A percentile compares a stretch with the other conserved stretches of the same genome.
Evolutionary conservation across 2,797 vertebrate species (phyloP).

Genomic region (Lophura swinhoii): DNA sequence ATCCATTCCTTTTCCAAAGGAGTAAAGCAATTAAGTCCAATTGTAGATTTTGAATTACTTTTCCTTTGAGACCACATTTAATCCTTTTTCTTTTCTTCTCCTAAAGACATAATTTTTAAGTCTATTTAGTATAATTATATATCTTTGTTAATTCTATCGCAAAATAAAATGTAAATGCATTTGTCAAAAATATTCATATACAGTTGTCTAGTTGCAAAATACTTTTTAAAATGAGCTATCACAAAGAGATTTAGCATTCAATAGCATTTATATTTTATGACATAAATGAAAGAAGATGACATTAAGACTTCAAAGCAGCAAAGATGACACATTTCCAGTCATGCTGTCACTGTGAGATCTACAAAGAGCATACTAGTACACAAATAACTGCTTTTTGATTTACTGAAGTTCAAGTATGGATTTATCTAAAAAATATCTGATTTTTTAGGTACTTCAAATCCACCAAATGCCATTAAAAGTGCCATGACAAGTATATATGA

Average conservation of each 20-base stretch:
- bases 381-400: constrained; percentile 15
- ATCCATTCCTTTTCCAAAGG: not conserved
- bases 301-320: constrained; percentile 65
- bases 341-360: constrained; percentile 24
- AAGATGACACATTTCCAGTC: constrained; percentile 34
- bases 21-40: not conserved
- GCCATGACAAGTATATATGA: not conserved
- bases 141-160: not conserved
- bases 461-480: not conserved
- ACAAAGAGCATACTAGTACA: not conserved
- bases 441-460: not conserved
- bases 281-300: constrained; percentile 36
- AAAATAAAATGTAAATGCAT: not conserved
- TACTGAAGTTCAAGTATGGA: constrained; percentile 4
- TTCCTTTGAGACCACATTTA: not conserved
- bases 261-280: constrained; percentile 58
- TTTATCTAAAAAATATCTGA: not conserved
- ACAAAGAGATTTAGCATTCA: constrained; percentile 48
- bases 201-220: not conserved
- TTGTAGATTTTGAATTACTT: not conserved
- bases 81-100: not conserved
- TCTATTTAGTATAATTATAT: not conserved
- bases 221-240: constrained; percentile 6
- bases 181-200: constrained; percentile 23
- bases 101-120: not conserved